These are phyloP conservation scores for Xanthia icteritia DNA, from an alignment of 2,888 invertebrate species.

Conservation along the genomic window DNA sequence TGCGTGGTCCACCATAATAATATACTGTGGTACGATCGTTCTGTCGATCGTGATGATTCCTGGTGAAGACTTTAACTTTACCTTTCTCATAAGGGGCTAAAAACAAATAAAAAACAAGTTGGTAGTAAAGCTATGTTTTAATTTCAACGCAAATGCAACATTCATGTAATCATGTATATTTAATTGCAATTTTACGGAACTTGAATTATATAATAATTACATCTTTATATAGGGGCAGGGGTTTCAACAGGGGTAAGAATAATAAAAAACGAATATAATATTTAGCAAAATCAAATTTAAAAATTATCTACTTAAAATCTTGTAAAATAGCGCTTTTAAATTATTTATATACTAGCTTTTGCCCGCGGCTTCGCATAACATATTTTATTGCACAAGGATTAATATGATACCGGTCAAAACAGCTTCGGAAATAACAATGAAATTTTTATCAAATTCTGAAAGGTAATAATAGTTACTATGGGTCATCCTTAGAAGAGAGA, in stretches of 20 bases:
- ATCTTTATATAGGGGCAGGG: not conserved
- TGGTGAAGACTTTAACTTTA: not conserved
- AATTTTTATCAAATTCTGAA: too few species aligned
- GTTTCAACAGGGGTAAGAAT: not conserved
- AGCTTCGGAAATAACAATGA: too few species aligned
- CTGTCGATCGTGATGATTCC: not conserved
- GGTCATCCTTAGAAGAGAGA: too few species aligned
- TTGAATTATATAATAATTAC: not conserved
- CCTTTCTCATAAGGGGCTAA: not conserved
- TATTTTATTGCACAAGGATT: not conserved
- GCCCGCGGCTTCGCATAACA: too few species aligned
- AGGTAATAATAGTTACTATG: too few species aligned
- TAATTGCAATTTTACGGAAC: not conserved
- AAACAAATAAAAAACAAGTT: constrained; percentile 3
- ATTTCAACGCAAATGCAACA: not conserved
- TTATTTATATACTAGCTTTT: too few species aligned
- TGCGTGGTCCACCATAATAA: too few species aligned
- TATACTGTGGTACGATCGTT: not conserved
- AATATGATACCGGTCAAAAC: too few species aligned
- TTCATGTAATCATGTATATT: not conserved
- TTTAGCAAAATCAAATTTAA: not conserved
- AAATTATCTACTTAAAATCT: too few species aligned
- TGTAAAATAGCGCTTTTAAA: too few species aligned
- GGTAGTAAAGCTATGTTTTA: not conserved
- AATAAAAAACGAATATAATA: too few species aligned